phyloP scores from a whole-genome alignment of 2,113 vertebrate genomes.

The Pelmatolapia mariae region DNA sequence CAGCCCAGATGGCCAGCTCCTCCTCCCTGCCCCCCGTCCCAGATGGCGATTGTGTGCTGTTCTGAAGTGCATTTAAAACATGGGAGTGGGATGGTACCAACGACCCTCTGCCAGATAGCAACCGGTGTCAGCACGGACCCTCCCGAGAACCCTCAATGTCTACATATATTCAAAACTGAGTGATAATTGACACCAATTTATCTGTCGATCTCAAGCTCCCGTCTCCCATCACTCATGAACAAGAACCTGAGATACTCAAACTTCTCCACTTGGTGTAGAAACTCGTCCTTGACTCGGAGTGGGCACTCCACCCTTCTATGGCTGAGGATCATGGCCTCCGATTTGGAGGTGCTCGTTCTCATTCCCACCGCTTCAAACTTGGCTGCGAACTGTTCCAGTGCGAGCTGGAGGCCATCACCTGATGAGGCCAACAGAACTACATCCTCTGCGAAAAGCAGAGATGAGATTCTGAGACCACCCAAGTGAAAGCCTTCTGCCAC shows the following conservation, averaged over 20 bases:
- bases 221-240: neutral
- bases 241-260: neutral
- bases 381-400: neutral
- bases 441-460: neutral
- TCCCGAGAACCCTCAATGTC: neutral
- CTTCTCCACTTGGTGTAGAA: neutral
- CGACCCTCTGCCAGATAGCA: neutral
- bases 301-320: neutral
- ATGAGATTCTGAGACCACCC: neutral
- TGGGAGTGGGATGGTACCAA: neutral
- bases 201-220: neutral
- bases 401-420: neutral
- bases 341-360: neutral
- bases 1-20: too few relatives aligned
- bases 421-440: neutral
- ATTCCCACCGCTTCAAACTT: neutral
- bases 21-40: neutral
- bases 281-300: neutral
- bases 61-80: neutral
- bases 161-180: neutral
- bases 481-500: too few relatives aligned
- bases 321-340: neutral
- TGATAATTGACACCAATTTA: neutral
- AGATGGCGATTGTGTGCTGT: neutral
- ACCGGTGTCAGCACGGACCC: fast-evolving